Evolutionary conservation across 2,888 invertebrate species (phyloP).

Genomic region (Trichogramma dendrolimi): DNA sequence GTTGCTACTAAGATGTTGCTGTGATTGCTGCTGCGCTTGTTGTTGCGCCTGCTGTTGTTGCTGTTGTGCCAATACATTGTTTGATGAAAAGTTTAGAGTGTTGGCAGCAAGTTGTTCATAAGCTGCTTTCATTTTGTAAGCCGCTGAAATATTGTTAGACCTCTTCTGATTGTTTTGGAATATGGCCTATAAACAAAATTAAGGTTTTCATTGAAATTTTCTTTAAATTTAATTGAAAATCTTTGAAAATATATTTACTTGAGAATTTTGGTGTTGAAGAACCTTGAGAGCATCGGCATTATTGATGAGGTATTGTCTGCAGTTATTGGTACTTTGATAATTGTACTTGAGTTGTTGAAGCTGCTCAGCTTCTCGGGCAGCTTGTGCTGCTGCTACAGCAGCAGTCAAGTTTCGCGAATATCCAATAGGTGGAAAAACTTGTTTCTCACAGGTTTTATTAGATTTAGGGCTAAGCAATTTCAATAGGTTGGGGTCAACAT

Average conservation of each 20-base stretch:
- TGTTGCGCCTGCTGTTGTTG: slow-evolving; percentile 26
- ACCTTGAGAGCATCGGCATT: slow-evolving; percentile 42
- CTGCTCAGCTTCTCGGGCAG: slow-evolving; percentile 34
- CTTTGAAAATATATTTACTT: slow-evolving; percentile 9
- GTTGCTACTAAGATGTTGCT: slow-evolving; percentile 14
- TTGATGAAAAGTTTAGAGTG: slow-evolving; percentile 37
- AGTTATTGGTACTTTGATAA: slow-evolving; percentile 40
- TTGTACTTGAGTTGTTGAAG: slow-evolving; percentile 39
- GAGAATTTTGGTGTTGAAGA: slow-evolving; percentile 34
- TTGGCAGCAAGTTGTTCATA: slow-evolving; percentile 37
- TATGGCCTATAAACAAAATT: slow-evolving; percentile 17
- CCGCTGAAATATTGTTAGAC: slow-evolving; percentile 32
- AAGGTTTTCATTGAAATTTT: not conserved
- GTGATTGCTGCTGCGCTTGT: slow-evolving; percentile 32
- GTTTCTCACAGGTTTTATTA: slow-evolving; percentile 30
- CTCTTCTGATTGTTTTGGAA: slow-evolving; percentile 43
- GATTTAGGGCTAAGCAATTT: slow-evolving; percentile 42
- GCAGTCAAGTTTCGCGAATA: slow-evolving; percentile 41
- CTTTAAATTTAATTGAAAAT: not conserved
- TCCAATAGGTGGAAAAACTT: slow-evolving; percentile 42
- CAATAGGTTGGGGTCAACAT: slow-evolving; percentile 36
- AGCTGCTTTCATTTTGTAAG: slow-evolving; percentile 40
- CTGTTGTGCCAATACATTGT: slow-evolving; percentile 39
- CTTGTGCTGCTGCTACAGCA: slow-evolving; percentile 33
- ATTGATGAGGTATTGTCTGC: slow-evolving; percentile 44